Percentiles rank a stretch among this genome's conserved stretches.
These are phyloP conservation scores for Chouioia cunea DNA, from an alignment of 2,888 invertebrate species.

Conservation along the genomic window DNA sequence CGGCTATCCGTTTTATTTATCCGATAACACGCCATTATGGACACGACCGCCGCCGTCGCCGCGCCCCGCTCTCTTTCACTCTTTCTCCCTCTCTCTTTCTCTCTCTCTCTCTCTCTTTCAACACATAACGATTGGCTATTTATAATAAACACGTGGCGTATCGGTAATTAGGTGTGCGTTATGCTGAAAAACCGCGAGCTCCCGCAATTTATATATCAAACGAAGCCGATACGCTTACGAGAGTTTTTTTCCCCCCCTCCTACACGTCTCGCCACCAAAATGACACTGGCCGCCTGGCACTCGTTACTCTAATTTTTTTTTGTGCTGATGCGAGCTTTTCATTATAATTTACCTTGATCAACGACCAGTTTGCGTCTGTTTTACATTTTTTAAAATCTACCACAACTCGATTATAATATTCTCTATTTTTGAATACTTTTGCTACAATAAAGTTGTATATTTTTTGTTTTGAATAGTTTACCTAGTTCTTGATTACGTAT, in stretches of 20 bases:
- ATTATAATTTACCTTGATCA: too few species aligned
- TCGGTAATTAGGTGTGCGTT: constrained; percentile 66
- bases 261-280: constrained; percentile 13
- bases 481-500: too few species aligned
- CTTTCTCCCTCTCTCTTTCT: constrained; percentile 19
- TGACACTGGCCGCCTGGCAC: constrained; percentile 8
- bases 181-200: constrained; percentile 58
- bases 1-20: constrained; percentile 68
- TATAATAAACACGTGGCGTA: constrained; percentile 68
- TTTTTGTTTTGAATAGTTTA: too few species aligned
- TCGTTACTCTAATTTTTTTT: background rate
- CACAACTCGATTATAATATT: too few species aligned
- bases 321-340: too few species aligned
- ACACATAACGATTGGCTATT: constrained; percentile 68
- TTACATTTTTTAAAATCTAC: too few species aligned
- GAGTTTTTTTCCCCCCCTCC: background rate
- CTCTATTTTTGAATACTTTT: too few species aligned
- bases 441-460: too few species aligned
- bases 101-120: constrained; percentile 24
- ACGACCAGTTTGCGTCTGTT: too few species aligned
- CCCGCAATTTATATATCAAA: constrained; percentile 20
- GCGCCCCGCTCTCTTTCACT: constrained; percentile 4
- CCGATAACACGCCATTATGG: constrained; percentile 68
- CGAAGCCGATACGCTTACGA: background rate
- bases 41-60: constrained; percentile 60